These are phyloP conservation scores for Leptestheria dahalacensis DNA, from an alignment of 1,140 invertebrate genomes.

Conservation along the genomic window DNA sequence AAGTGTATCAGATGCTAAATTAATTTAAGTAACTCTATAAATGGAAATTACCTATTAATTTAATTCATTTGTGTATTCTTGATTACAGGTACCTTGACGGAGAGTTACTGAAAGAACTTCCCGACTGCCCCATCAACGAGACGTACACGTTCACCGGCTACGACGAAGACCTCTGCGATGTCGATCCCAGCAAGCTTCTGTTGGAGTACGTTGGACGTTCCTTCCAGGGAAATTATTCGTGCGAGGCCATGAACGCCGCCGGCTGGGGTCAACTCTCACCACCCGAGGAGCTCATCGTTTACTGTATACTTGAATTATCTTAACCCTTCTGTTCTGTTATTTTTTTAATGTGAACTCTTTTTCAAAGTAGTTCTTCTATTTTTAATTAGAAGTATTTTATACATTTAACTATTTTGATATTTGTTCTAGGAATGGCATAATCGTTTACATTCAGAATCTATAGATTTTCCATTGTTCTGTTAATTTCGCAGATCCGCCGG, in stretches of 20 bases:
- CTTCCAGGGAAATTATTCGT: slow-evolving; percentile 85
- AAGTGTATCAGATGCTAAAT: no score
- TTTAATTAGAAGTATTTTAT: no score
- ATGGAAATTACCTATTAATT: no score
- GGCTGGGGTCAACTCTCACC: slow-evolving; percentile 64
- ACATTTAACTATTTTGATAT: no score
- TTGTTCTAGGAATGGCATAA: no score
- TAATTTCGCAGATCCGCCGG: slow-evolving; percentile 46
- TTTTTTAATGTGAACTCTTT: no score
- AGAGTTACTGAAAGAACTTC: slow-evolving; percentile 63
- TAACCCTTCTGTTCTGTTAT: no score
- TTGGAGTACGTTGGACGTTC: slow-evolving; percentile 61
- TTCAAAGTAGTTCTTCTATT: no score
- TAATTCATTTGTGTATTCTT: no score
- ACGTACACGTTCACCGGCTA: slow-evolving; percentile 12
- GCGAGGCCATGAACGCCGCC: slow-evolving; percentile 66
- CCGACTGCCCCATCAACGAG: slow-evolving; percentile 43
- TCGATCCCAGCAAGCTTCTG: slow-evolving; percentile 66
- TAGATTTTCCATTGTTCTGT: slow-evolving; percentile 8
- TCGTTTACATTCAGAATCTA: neutral
- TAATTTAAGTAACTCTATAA: no score
- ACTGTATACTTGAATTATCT: slow-evolving; percentile 50
- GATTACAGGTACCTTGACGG: slow-evolving; percentile 58
- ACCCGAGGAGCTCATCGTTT: slow-evolving; percentile 52
- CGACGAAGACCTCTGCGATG: slow-evolving; percentile 45